Percentiles rank a stretch among this genome's conserved stretches.
phyloP scores from a whole-genome alignment of 2,888 invertebrate genomes.

The Parnassius smintheus region DNA sequence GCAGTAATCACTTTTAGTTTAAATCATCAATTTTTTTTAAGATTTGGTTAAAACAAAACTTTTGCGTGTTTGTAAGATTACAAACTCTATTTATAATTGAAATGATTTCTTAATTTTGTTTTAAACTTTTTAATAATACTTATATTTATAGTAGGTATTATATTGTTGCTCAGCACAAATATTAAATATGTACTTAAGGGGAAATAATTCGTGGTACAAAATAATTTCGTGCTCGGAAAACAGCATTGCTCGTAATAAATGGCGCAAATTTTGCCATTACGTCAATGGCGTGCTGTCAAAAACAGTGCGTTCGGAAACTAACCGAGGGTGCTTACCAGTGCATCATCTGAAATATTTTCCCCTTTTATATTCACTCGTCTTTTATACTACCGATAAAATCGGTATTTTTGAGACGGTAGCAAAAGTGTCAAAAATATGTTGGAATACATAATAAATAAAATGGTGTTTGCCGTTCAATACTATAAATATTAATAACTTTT shows the following conservation, averaged over 20 bases:
- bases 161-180: background rate
- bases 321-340: slow-evolving; percentile 41
- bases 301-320: slow-evolving; percentile 34
- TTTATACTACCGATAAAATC: slow-evolving; percentile 3
- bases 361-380: slow-evolving; percentile 16
- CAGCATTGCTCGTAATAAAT: slow-evolving; percentile 35
- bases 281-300: slow-evolving; percentile 42
- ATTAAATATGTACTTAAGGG: slow-evolving; percentile 2
- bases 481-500: too few relatives aligned
- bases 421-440: background rate
- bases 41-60: too few relatives aligned
- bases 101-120: too few relatives aligned
- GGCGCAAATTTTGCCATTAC: slow-evolving; percentile 45
- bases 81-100: too few relatives aligned
- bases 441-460: too few relatives aligned
- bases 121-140: too few relatives aligned
- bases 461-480: too few relatives aligned
- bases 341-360: slow-evolving; percentile 43
- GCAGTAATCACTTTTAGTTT: too few relatives aligned
- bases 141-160: too few relatives aligned
- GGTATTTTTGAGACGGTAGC: background rate
- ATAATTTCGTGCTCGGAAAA: slow-evolving; percentile 30
- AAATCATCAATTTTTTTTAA: too few relatives aligned
- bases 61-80: too few relatives aligned
- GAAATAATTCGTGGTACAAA: slow-evolving; percentile 20